Evolutionary conservation across 1,140 invertebrate species (phyloP).

Genomic region (Drosophila jambulina): DNA sequence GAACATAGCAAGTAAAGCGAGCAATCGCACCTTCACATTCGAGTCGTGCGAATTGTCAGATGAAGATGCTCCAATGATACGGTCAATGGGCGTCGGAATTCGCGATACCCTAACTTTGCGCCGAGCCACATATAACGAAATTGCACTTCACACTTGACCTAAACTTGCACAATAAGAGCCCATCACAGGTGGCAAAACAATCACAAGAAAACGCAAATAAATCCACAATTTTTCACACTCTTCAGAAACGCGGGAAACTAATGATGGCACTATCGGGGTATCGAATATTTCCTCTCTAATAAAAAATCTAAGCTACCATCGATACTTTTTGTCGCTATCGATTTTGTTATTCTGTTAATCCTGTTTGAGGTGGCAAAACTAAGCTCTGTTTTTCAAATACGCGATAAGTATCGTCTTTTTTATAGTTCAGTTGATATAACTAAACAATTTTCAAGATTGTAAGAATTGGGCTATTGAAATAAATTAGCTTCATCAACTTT

Average conservation of each 20-base stretch:
- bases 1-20: constrained; percentile 41
- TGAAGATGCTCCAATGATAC: constrained; percentile 75
- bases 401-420: background rate
- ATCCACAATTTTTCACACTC: too few species aligned
- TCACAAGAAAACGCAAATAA: too few species aligned
- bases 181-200: background rate
- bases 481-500: background rate
- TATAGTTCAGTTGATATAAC: background rate
- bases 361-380: too few species aligned
- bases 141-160: background rate
- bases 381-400: too few species aligned
- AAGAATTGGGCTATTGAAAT: background rate
- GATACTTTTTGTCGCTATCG: too few species aligned
- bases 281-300: too few species aligned
- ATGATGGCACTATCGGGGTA: too few species aligned
- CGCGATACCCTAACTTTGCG: constrained; percentile 23
- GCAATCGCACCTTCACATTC: constrained; percentile 74
- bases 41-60: constrained; percentile 66
- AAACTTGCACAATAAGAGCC: background rate
- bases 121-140: background rate
- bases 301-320: too few species aligned
- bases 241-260: too few species aligned
- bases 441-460: too few species aligned
- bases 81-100: constrained; percentile 63
- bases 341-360: too few species aligned